Evolutionary conservation across 2,888 invertebrate species (phyloP), one percentile per base, ranked within the genome.

Genomic region (Opisthograptis luteolata): DNA sequence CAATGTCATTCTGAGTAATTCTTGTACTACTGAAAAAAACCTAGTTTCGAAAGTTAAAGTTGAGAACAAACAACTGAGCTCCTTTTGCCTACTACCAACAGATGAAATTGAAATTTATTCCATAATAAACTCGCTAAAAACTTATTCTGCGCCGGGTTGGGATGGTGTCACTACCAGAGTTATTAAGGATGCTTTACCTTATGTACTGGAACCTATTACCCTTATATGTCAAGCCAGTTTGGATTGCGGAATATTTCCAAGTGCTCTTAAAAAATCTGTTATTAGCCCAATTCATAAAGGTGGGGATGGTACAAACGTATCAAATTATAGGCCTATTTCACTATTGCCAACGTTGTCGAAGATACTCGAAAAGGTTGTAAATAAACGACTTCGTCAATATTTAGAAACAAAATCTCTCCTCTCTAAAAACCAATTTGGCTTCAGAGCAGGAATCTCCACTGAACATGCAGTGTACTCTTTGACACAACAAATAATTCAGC

Each of bases 311-410:
- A 7, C 1, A 3, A 13, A 7, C 3, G 13, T 28, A 10, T 28
- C 28, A 12, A 28, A 28, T 10, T 28, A 13, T 13, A 28, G 28
- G 13, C 37, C 37, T 1, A 27, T 28, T 6, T 28, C 28, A 9
- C 8, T 15, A 9, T 27, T 27, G 15, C 37, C 15, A n/a, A 19
- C 9, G 3, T 17, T 27, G n/a, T n/a, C n/a, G n/a, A n/a, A n/a
- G n/a, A n/a, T n/a, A n/a, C n/a, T n/a, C n/a, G n/a, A n/a, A n/a
- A 37, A 37, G 9, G 6, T 37, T 2, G 24, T 37, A 14, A 37
- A 37, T 10, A 25, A 27, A 2, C 22, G 37, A 2, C n/a, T 37
- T 9, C 13, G 13, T 13, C 1, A 37, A 3, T 37, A 27, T 7
- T n/a, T 37, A 15, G 27, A 37, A 17, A 2, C 10, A 9, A 37